A percentile compares a stretch with the other conserved stretches of the same genome.
Evolutionary conservation across 2,797 vertebrate species (phyloP).

Genomic region (Melanotaenia nigrans): DNA sequence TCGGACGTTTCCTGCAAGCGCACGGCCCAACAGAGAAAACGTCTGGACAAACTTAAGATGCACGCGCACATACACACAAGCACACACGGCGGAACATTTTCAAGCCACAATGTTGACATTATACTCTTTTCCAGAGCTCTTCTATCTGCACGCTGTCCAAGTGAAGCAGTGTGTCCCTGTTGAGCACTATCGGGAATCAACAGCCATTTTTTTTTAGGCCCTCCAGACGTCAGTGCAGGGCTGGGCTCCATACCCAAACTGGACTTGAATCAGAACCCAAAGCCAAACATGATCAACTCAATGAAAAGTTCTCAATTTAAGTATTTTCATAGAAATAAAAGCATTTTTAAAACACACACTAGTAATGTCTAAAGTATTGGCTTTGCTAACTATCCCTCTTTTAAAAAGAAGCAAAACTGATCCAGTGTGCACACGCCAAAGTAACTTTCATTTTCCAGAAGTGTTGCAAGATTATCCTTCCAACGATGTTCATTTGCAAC

Average conservation of each 20-base stretch:
- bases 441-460: conserved; percentile 16
- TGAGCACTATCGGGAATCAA: conserved; percentile 51
- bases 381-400: background rate
- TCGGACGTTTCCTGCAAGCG: conserved; percentile 70
- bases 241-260: conserved; percentile 39
- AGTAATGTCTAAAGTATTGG: background rate
- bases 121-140: conserved; percentile 70
- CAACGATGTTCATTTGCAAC: conserved; percentile 16
- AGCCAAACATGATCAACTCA: conserved; percentile 28
- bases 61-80: conserved; percentile 43
- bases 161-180: conserved; percentile 64
- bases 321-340: conserved; percentile 3
- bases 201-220: conserved; percentile 22
- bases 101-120: conserved; percentile 81
- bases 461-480: conserved; percentile 2
- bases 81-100: conserved; percentile 74
- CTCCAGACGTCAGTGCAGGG: conserved; percentile 53
- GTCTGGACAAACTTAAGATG: conserved; percentile 76
- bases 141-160: conserved; percentile 59
- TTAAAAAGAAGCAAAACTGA: background rate
- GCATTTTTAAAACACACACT: background rate
- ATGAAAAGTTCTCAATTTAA: conserved; percentile 7
- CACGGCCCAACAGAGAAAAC: conserved; percentile 60
- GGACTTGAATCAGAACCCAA: conserved; percentile 35
- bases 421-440: conserved; percentile 8